Evolutionary conservation across 37 sponge, comb jelly and placozoan species (phyloP).

Genomic region (Eunapius fragilis): DNA sequence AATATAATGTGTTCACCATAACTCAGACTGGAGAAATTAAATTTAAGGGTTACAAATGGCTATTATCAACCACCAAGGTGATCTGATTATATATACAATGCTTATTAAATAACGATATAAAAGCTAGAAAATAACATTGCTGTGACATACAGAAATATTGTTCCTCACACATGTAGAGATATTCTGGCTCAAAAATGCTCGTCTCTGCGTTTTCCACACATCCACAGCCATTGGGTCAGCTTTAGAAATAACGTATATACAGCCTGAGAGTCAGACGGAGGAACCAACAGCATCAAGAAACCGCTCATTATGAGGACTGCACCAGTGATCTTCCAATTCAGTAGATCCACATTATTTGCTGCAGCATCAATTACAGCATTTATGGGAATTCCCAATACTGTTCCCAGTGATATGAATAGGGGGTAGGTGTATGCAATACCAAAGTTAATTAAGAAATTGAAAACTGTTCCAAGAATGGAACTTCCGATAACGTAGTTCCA

Average conservation of each 20-base stretch:
- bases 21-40: too few species aligned
- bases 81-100: too few species aligned
- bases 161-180: too few species aligned
- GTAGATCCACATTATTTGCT: conserved; percentile 41
- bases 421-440: conserved; percentile 94
- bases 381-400: conserved; percentile 85
- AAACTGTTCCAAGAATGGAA: conserved; percentile 58
- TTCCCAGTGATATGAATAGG: conserved; percentile 90
- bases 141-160: too few species aligned
- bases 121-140: too few species aligned
- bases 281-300: conserved; percentile 79
- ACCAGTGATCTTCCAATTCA: conserved; percentile 76
- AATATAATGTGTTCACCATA: too few species aligned
- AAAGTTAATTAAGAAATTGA: conserved; percentile 91
- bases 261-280: conserved; percentile 52
- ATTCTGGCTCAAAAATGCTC: too few species aligned
- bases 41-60: too few species aligned
- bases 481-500: conserved; percentile 66
- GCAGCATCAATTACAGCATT: conserved; percentile 77
- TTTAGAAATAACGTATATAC: conserved; percentile 18
- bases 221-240: neutral
- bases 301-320: conserved; percentile 71
- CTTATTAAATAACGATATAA: too few species aligned
- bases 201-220: too few species aligned
- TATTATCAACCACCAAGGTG: too few species aligned